A percentile compares a stretch with the other conserved stretches of the same genome.
These are phyloP conservation scores for Sinonovacula constricta DNA, from an alignment of 1,140 invertebrate species.

Conservation along the genomic window DNA sequence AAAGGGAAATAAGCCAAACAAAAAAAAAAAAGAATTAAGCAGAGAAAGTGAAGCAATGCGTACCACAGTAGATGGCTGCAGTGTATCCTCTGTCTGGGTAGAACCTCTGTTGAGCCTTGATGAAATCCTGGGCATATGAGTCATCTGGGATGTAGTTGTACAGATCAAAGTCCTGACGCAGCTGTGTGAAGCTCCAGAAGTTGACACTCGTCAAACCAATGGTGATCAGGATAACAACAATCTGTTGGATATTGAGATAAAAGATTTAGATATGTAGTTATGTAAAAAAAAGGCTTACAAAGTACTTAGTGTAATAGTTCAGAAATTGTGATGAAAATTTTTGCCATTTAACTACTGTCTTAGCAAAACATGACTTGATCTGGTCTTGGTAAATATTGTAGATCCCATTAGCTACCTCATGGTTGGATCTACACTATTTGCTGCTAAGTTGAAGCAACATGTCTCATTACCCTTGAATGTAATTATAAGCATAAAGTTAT, in stretches of 20 bases:
- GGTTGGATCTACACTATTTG: too few species aligned
- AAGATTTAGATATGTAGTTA: too few species aligned
- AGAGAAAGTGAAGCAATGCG: too few species aligned
- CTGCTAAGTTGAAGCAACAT: too few species aligned
- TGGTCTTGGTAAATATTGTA: too few species aligned
- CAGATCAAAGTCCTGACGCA: conserved; percentile 89
- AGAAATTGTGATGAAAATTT: neutral
- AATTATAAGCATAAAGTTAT: neutral
- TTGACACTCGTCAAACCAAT: conserved; percentile 82
- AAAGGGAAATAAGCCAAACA: too few species aligned
- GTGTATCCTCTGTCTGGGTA: conserved; percentile 84
- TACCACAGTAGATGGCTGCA: conserved; percentile 85
- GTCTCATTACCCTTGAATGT: too few species aligned
- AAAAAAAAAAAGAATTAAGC: too few species aligned
- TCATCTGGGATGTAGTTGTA: conserved; percentile 87
- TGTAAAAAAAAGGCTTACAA: conserved; percentile 60
- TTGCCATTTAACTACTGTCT: neutral
- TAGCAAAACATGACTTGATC: too few species aligned
- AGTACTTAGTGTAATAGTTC: too few species aligned
- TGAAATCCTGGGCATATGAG: conserved; percentile 84
- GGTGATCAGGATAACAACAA: conserved; percentile 81
- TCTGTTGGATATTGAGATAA: neutral
- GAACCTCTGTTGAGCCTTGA: conserved; percentile 80
- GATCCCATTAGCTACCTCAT: too few species aligned
- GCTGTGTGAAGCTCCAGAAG: conserved; percentile 81